phyloP scores from a whole-genome alignment of 2,888 invertebrate genomes.

The Notocelia uddmanniana region DNA sequence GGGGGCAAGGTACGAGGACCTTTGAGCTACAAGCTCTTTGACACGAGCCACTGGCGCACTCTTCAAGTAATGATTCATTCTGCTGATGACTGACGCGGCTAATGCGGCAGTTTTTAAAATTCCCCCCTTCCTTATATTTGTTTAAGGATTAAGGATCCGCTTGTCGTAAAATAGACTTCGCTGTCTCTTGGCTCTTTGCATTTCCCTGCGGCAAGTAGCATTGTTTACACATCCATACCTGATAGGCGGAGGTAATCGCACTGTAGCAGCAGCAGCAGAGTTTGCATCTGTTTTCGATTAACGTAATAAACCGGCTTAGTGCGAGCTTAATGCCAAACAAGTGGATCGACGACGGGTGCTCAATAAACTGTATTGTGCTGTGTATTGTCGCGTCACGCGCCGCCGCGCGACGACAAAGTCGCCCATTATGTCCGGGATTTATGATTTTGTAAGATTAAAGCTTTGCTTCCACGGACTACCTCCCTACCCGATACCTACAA shows the following conservation, averaged over 20 bases:
- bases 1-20: slow-evolving; percentile 71
- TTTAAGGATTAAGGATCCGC: slow-evolving; percentile 70
- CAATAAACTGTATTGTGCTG: slow-evolving; percentile 45
- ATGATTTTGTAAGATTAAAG: slow-evolving; percentile 70
- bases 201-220: slow-evolving; percentile 46
- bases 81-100: slow-evolving; percentile 84
- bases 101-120: slow-evolving; percentile 69
- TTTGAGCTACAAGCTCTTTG: slow-evolving; percentile 84
- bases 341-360: slow-evolving; percentile 52
- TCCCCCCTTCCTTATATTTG: slow-evolving; percentile 69
- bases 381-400: slow-evolving; percentile 53
- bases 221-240: slow-evolving; percentile 48
- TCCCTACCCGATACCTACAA: slow-evolving; percentile 59
- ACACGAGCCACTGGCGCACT: slow-evolving; percentile 85
- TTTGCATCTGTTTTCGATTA: slow-evolving; percentile 57
- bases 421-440: slow-evolving; percentile 63
- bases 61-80: slow-evolving; percentile 86
- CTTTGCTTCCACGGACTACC: slow-evolving; percentile 49
- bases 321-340: slow-evolving; percentile 56
- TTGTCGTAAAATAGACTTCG: slow-evolving; percentile 65
- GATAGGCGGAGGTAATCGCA: slow-evolving; percentile 33
- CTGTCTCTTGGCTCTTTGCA: slow-evolving; percentile 53
- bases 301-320: slow-evolving; percentile 58
- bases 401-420: slow-evolving; percentile 64
- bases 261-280: slow-evolving; percentile 36